Evolutionary conservation across 2,797 vertebrate species (phyloP).

Genomic region (Basileuterus tristriatus): DNA sequence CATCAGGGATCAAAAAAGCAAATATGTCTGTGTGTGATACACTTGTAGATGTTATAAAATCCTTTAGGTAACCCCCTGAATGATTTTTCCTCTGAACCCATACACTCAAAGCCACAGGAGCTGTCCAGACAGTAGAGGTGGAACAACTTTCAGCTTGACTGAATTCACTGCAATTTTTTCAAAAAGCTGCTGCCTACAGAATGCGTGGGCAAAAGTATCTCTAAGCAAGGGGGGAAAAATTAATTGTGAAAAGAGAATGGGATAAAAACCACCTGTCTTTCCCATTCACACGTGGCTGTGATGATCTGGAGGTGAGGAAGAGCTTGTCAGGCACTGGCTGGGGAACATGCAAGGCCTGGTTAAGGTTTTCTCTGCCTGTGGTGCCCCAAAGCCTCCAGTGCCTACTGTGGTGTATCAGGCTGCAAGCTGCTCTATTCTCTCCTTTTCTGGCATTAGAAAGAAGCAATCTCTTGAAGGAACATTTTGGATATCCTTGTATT

Average conservation of each 20-base stretch:
- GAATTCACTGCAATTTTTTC: background rate
- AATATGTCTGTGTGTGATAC: background rate
- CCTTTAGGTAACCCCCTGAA: background rate
- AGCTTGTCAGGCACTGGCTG: background rate
- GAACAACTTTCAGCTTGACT: background rate
- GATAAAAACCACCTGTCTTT: background rate
- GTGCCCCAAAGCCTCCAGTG: background rate
- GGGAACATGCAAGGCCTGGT: background rate
- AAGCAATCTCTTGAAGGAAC: background rate
- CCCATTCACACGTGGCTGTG: background rate
- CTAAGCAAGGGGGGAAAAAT: background rate
- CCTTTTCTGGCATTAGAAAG: background rate
- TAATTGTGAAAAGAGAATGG: background rate
- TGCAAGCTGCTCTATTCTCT: background rate
- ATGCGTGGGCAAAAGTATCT: background rate
- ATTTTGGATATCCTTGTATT: background rate
- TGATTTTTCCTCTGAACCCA: background rate
- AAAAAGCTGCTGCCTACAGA: background rate
- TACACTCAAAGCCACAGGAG: background rate
- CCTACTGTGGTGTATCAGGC: background rate
- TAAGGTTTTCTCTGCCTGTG: background rate
- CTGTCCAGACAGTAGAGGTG: background rate
- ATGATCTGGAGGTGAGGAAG: background rate
- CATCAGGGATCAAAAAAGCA: background rate
- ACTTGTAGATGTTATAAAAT: background rate